A percentile compares a stretch with the other conserved stretches of the same genome.
These are phyloP conservation scores for Nesoenas mayeri DNA, from an alignment of 2,113 vertebrate genomes.

Conservation along the genomic window DNA sequence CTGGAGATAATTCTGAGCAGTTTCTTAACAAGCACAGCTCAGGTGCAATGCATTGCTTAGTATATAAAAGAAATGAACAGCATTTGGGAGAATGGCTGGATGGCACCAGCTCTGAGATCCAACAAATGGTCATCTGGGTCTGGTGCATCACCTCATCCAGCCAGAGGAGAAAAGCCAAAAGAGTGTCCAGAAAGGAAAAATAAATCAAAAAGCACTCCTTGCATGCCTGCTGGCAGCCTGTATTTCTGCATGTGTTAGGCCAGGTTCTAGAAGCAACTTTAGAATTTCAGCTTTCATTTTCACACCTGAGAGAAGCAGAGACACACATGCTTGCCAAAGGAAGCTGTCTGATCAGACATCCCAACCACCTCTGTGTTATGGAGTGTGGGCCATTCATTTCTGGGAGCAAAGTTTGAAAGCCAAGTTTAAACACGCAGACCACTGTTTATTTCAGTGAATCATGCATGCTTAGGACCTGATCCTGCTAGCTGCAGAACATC, in stretches of 20 bases:
- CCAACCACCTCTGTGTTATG: background rate
- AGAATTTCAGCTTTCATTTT: background rate
- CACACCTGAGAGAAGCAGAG: background rate
- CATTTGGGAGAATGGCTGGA: background rate
- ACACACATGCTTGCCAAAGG: rapidly evolving
- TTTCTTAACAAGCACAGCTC: background rate
- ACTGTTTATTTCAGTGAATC: constrained; percentile 44
- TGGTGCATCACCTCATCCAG: background rate
- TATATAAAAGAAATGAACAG: background rate
- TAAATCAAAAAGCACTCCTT: background rate
- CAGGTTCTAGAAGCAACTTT: background rate
- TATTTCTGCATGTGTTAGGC: background rate
- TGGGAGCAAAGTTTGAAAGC: background rate
- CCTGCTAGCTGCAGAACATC: constrained; percentile 25
- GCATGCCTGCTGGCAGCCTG: background rate
- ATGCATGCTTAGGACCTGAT: background rate
- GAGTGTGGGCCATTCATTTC: background rate
- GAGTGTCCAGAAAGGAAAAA: background rate
- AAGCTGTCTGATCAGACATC: rapidly evolving
- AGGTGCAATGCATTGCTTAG: background rate
- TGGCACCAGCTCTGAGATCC: background rate
- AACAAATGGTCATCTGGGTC: background rate
- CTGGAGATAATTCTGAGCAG: background rate
- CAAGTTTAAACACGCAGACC: constrained; percentile 36
- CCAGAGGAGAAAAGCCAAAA: background rate